Percentiles rank a stretch among this genome's conserved stretches.
Evolutionary conservation across 2,113 vertebrate genomes (phyloP).

Genomic region (Phainopepla nitens): DNA sequence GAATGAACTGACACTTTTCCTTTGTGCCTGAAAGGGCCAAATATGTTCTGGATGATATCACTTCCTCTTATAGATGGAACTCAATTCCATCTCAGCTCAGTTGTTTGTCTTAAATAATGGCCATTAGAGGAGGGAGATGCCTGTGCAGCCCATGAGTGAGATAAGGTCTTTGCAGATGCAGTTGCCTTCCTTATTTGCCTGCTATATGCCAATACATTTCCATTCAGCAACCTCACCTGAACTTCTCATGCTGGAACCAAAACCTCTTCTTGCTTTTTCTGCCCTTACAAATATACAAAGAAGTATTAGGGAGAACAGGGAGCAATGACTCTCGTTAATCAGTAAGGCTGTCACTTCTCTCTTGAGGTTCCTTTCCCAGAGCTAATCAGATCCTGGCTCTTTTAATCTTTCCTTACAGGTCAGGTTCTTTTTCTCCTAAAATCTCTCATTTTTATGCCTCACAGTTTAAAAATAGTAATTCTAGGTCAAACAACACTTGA

Average conservation of each 20-base stretch:
- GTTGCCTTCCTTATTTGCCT: neutral
- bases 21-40: neutral
- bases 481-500: neutral
- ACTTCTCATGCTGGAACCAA: neutral
- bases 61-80: neutral
- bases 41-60: neutral
- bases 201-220: neutral
- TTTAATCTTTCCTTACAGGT: neutral
- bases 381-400: neutral
- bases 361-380: neutral
- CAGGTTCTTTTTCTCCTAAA: neutral
- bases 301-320: neutral
- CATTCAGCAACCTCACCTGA: neutral
- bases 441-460: neutral
- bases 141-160: neutral
- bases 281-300: neutral
- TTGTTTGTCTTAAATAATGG: neutral
- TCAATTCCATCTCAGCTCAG: neutral
- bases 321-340: neutral
- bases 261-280: neutral
- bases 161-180: neutral
- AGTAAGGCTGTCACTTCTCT: neutral
- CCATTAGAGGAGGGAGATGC: neutral
- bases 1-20: neutral
- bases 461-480: neutral